Evolutionary conservation across 2,888 invertebrate species (phyloP).

Genomic region (Actias luna): DNA sequence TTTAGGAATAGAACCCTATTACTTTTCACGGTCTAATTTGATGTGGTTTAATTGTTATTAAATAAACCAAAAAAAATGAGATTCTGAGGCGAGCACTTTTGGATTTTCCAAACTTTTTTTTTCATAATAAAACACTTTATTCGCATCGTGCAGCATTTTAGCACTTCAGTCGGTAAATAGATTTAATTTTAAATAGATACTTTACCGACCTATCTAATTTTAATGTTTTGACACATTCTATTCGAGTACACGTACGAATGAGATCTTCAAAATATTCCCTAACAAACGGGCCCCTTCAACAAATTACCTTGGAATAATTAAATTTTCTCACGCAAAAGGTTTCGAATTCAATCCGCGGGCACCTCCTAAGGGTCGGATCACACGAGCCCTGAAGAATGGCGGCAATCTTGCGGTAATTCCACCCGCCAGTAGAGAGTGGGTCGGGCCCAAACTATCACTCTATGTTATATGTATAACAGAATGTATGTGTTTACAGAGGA

Average conservation of each 20-base stretch:
- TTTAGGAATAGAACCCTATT: too few relatives aligned
- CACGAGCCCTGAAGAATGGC: constrained; percentile 61
- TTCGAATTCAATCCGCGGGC: constrained; percentile 37
- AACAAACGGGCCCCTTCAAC: constrained; percentile 2
- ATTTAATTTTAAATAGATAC: too few relatives aligned
- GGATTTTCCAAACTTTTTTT: too few relatives aligned
- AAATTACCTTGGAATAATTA: constrained; percentile 37
- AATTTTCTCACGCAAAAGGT: constrained; percentile 47
- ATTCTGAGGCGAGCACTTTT: too few relatives aligned
- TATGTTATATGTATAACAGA: constrained; percentile 25
- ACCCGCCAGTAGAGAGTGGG: constrained; percentile 39
- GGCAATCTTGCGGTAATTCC: constrained; percentile 70
- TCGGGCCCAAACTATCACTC: constrained; percentile 45
- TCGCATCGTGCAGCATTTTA: too few relatives aligned
- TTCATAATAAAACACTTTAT: too few relatives aligned
- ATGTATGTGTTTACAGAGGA: constrained; percentile 40
- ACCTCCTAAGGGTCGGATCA: constrained; percentile 49
- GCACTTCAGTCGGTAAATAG: too few relatives aligned
- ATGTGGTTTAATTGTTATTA: too few relatives aligned
- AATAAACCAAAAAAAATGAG: too few relatives aligned
- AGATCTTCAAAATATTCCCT: background rate
- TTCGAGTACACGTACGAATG: background rate
- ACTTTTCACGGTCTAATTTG: too few relatives aligned
- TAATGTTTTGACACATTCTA: background rate
- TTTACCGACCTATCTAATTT: background rate